Evolutionary conservation across 2,113 vertebrate species (phyloP).

Genomic region (Heterocephalus glaber): DNA sequence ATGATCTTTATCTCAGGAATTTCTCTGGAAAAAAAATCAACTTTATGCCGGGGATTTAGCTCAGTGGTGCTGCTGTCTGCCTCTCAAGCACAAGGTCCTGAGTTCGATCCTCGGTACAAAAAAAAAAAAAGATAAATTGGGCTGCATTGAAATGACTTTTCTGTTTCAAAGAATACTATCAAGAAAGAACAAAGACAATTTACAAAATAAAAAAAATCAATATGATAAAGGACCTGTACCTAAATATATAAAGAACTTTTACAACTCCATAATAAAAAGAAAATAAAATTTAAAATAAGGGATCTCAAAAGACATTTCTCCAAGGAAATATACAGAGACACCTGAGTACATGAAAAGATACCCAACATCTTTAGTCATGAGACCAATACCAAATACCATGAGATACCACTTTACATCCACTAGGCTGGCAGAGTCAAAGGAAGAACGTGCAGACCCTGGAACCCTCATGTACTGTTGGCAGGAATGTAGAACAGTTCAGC

Average conservation of each 20-base stretch:
- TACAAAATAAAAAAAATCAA: background rate
- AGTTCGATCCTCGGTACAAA: too few relatives aligned
- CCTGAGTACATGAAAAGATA: background rate
- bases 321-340: background rate
- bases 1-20: too few relatives aligned
- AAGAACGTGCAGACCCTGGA: background rate
- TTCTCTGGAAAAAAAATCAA: too few relatives aligned
- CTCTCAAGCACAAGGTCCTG: too few relatives aligned
- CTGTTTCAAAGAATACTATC: constrained; percentile 11
- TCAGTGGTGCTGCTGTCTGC: too few relatives aligned
- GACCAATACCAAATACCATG: background rate
- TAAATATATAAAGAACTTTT: background rate
- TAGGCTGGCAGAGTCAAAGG: background rate
- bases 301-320: background rate
- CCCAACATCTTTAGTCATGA: background rate
- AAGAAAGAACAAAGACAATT: background rate
- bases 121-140: background rate
- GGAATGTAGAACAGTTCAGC: background rate
- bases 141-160: constrained; percentile 2
- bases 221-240: background rate
- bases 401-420: background rate
- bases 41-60: too few relatives aligned
- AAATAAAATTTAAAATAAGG: background rate
- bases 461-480: background rate
- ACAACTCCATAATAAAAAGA: constrained; percentile 11